Evolutionary conservation across 1,140 invertebrate species (phyloP).

Genomic region (Platyura marginata): DNA sequence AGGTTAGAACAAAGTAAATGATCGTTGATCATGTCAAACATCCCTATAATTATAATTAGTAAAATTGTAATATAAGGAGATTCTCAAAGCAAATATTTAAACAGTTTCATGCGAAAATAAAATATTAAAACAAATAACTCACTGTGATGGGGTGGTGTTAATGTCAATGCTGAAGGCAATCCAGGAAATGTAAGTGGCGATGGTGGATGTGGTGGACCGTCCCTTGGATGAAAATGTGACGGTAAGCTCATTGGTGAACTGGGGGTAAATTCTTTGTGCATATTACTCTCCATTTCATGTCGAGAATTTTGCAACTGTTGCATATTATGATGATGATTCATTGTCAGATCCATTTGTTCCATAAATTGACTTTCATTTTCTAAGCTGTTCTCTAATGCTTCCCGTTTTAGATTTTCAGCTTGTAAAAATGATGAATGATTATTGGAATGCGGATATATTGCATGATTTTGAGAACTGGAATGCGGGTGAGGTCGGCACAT

Average conservation of each 20-base stretch:
- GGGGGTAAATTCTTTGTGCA: slow-evolving; percentile 23
- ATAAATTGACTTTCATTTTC: slow-evolving; percentile 20
- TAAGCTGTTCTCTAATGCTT: slow-evolving; percentile 1
- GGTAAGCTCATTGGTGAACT: slow-evolving; percentile 21
- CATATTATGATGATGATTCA: slow-evolving; percentile 12
- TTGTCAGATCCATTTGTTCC: slow-evolving; percentile 23
- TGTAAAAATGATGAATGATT: not conserved
- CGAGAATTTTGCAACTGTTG: slow-evolving; percentile 7
- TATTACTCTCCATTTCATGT: slow-evolving; percentile 1
- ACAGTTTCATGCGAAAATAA: not conserved
- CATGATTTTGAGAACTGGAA: not conserved
- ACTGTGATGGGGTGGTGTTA: slow-evolving; percentile 58
- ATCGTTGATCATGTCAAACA: not conserved
- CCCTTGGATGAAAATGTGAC: slow-evolving; percentile 19
- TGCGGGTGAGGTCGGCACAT: not conserved
- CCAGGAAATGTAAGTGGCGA: slow-evolving; percentile 42
- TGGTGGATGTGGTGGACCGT: slow-evolving; percentile 26
- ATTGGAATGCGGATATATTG: not conserved
- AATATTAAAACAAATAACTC: slow-evolving; percentile 5
- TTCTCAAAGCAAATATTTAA: not conserved
- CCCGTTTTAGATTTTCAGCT: slow-evolving; percentile 1
- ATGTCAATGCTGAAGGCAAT: slow-evolving; percentile 48
- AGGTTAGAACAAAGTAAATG: no score
- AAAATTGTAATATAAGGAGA: no score
- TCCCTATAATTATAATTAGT: no score